Conservation (phyloP, 2,113 vertebrate genomes). For the Gorsachius goisagi region DNA sequence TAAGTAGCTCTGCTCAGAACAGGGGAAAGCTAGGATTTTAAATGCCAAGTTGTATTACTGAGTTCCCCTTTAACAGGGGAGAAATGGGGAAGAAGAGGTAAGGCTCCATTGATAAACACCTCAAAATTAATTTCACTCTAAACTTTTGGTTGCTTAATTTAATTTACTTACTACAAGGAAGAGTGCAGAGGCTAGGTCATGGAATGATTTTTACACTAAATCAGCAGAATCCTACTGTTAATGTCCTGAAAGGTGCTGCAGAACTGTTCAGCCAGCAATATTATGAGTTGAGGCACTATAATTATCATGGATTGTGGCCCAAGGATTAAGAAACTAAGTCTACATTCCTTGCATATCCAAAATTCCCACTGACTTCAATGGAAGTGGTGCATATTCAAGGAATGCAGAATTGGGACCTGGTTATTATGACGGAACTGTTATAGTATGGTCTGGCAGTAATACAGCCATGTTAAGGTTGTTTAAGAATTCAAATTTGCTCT, state of each 20-base stretch:
- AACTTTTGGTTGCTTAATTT: neutral
- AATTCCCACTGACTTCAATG: neutral
- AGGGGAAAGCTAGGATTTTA: neutral
- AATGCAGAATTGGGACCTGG: neutral
- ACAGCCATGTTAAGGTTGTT: neutral
- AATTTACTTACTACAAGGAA: neutral
- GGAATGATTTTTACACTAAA: conserved; percentile 44
- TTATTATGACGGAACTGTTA: neutral
- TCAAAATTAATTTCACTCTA: neutral
- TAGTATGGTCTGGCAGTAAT: neutral
- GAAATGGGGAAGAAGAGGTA: neutral
- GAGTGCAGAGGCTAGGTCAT: conserved; percentile 14
- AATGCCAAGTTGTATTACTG: neutral
- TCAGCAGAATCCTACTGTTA: conserved; percentile 39
- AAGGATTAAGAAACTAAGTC: conserved; percentile 13
- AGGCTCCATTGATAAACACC: neutral
- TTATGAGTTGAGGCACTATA: neutral
- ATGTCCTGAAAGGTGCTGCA: neutral
- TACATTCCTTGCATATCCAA: neutral
- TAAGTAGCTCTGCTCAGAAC: neutral
- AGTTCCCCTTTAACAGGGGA: conserved; percentile 35
- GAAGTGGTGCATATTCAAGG: neutral
- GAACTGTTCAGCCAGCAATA: conserved; percentile 15
- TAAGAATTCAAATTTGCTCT: neutral
- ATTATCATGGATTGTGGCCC: conserved; percentile 6